These are phyloP conservation scores for Mormyrops boulengeri DNA, from an alignment of 2,797 vertebrate species.

Conservation along the genomic window DNA sequence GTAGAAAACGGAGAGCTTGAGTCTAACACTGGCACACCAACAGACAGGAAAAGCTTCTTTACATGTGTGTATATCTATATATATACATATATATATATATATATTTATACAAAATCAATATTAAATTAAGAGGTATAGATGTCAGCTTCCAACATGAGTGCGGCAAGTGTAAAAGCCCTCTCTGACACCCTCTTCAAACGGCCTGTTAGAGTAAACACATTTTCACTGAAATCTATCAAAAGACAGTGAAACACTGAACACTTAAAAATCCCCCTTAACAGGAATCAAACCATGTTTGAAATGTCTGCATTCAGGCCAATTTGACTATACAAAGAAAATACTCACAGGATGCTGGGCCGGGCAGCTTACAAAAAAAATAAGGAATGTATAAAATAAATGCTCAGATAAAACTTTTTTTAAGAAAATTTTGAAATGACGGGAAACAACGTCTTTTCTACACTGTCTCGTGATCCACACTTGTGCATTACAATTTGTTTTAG, in stretches of 20 bases:
- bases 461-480: constrained; percentile 30
- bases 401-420: constrained; percentile 24
- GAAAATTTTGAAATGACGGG: constrained; percentile 47
- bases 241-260: constrained; percentile 19
- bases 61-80: no score
- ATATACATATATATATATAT: constrained; percentile 46
- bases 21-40: constrained; percentile 48
- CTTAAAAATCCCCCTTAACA: constrained; percentile 4
- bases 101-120: constrained; percentile 28
- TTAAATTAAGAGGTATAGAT: constrained; percentile 76
- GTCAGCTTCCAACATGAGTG: constrained; percentile 63
- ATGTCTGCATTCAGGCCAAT: background rate
- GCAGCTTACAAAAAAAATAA: constrained; percentile 32
- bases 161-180: constrained; percentile 55
- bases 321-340: constrained; percentile 2
- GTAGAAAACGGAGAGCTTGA: constrained; percentile 42
- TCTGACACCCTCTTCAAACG: constrained; percentile 60
- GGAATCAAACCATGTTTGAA: constrained; percentile 5
- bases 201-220: constrained; percentile 53
- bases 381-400: constrained; percentile 37
- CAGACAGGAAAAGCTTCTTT: constrained; percentile 43
- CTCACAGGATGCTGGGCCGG: constrained; percentile 21
- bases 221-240: constrained; percentile 31
- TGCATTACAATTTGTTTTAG: constrained; percentile 18
- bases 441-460: constrained; percentile 26